Evolutionary conservation across 2,888 invertebrate species (phyloP), one percentile per base, ranked within the genome.

Genomic region (Thecocarcelia acutangulata): DNA sequence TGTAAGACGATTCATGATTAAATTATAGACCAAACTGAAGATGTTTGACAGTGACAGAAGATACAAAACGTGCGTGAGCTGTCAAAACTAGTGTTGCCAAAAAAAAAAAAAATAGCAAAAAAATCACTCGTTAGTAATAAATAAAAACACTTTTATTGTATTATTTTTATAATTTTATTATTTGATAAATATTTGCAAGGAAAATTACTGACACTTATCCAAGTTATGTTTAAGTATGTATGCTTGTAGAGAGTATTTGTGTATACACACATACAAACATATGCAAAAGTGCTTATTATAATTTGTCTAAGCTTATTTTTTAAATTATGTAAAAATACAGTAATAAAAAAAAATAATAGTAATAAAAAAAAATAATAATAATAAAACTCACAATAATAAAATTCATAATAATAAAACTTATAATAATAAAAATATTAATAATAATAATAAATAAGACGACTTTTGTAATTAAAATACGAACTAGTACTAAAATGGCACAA

Each of bases 401-500:
- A n/a, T n/a, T n/a, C n/a, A n/a, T 68, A 68, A n/a, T n/a, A n/a
- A n/a, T n/a, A n/a, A n/a, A 33, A 64, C n/a, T n/a, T n/a, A n/a
- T n/a, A 74, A 44, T 61, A 52, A 72, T 64, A 74, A 68, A 56
- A 74, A 76, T 24, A 24, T 24, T 2, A 24, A 3, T 6, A 33
- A 46, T 61, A 52, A 73, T 66, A 75, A 76, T 66, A 75, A 76
- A 76, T 76, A 76, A 76, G 69, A 76, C 61, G 59, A 69, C 50
- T 76, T 69, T 59, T 59, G 52, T 68, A 69, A 61, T 69, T 44
- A 61, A 9, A 33, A 33, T 72, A 76, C 68, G 68, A 69, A 76
- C 68, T 76, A 76, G 58, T 54, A 54, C 61, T 76, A 61, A 68
- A 76, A 76, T 76, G 76, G 76, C 76, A 76, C 76, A 76, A 76